A percentile compares a stretch with the other conserved stretches of the same genome.
phyloP scores from a whole-genome alignment of 1,140 invertebrate genomes.

The Zophobas morio region DNA sequence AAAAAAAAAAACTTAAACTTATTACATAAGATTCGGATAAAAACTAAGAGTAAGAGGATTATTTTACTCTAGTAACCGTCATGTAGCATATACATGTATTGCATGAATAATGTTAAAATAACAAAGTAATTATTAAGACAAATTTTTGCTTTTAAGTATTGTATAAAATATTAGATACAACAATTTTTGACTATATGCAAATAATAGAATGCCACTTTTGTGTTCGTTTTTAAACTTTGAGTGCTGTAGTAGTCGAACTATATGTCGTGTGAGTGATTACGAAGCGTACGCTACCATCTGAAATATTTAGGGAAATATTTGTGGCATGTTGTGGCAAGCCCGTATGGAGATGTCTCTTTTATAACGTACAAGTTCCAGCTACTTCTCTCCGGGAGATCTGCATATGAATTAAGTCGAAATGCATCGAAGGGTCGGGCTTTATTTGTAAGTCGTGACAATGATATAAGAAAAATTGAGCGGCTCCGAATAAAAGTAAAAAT shows the following conservation, averaged over 20 bases:
- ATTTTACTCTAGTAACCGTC: no score
- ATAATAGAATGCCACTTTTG: background rate
- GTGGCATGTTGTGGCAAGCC: slow-evolving; percentile 57
- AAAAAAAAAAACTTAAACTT: no score
- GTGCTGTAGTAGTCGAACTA: slow-evolving; percentile 31
- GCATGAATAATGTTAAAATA: no score
- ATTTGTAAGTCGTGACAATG: slow-evolving; percentile 12
- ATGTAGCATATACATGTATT: no score
- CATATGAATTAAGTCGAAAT: slow-evolving; percentile 38
- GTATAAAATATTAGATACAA: no score
- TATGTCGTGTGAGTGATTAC: slow-evolving; percentile 27
- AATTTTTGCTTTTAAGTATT: no score
- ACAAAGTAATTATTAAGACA: no score
- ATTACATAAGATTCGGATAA: no score
- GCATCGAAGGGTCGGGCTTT: slow-evolving; percentile 14
- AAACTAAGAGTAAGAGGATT: no score
- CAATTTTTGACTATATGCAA: no score
- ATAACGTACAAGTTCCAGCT: slow-evolving; percentile 58
- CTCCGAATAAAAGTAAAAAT: background rate
- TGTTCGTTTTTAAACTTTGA: no score
- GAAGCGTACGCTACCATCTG: slow-evolving; percentile 50
- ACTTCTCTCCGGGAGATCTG: slow-evolving; percentile 55
- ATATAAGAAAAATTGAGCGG: slow-evolving; percentile 20
- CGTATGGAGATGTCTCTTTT: slow-evolving; percentile 58
- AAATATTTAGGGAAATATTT: slow-evolving; percentile 59